Evolutionary conservation across 2,113 vertebrate genomes (phyloP), one percentile per base, ranked within the genome.

Genomic region (Ictalurus punctatus): DNA sequence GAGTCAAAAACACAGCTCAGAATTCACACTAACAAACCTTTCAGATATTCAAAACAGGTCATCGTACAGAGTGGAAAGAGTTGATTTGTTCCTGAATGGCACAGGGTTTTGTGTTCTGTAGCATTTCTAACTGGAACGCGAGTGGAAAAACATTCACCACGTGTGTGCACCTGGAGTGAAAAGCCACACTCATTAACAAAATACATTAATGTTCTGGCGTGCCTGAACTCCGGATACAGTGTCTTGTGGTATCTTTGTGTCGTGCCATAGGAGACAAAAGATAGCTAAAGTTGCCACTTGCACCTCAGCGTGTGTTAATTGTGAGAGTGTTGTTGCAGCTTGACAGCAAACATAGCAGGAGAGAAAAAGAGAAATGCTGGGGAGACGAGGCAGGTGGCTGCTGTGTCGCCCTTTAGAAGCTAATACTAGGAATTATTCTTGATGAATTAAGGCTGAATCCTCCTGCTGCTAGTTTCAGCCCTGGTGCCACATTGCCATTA

Each of bases 401-500:
- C 89, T 90, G 83, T 23, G n/a, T 89, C 74, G 78, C 85, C 85
- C 81, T 93, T 90, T 91, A 90, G 79, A 92, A 92, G 80, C 88
- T 94, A 95, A 95, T 90, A 87, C 91, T 86, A 58, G 88, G 88
- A 95, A 96, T 96, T 94, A 92, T 91, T 90, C 81, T 90, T 95
- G 95, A 95, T 94, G 92, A 93, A 95, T 95, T 90, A 90, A 94
- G 92, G 91, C 88, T 94, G 95, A 96, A 80, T 89, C 83, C 84
- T 81, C 84, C 87, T n/a, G 85, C 87, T 71, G 88, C 91, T 92
- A 88, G 88, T 4, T 85, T 92, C 87, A 91, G 89, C 87, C 92
- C 88, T 8, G 83, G 90, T 86, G 91, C 92, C 88, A 48, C 89
- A 91, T 93, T 91, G 90, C 94, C 91, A 94, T 95, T 94, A 95